phyloP scores from a whole-genome alignment of 1,140 invertebrate species.

The Orius laevigatus region DNA sequence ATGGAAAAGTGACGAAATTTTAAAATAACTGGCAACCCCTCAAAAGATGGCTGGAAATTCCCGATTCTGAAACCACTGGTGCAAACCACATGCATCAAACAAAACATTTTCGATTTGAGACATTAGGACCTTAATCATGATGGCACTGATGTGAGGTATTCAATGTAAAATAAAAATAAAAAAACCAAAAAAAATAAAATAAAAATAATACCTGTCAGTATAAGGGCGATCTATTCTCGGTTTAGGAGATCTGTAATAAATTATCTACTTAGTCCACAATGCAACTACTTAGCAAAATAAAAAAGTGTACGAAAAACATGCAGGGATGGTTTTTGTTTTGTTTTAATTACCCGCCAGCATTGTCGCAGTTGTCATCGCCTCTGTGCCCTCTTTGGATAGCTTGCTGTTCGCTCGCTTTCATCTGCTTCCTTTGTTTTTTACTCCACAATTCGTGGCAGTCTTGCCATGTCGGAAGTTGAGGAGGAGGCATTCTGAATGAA shows the following conservation, averaged over 20 bases:
- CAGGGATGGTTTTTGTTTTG: not conserved
- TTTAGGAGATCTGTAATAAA: conserved; percentile 21
- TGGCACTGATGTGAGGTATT: not conserved
- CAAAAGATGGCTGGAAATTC: too few species aligned
- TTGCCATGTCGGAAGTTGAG: conserved; percentile 82
- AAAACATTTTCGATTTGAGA: too few species aligned
- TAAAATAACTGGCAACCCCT: too few species aligned
- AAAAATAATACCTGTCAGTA: conserved; percentile 20
- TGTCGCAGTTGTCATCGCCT: not conserved
- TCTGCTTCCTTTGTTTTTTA: conserved; percentile 70
- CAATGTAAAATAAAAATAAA: conserved; percentile 11
- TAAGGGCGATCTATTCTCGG: conserved; percentile 9
- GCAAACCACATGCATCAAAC: too few species aligned
- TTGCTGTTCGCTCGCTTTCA: conserved; percentile 42
- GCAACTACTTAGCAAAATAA: conserved; percentile 1
- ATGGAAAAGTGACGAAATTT: too few species aligned
- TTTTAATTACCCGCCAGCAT: conserved; percentile 1
- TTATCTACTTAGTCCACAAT: conserved; percentile 10
- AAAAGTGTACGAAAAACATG: conserved; percentile 6
- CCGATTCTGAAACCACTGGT: too few species aligned
- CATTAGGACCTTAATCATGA: not conserved
- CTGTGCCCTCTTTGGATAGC: conserved; percentile 5
- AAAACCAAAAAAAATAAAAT: conserved; percentile 8
- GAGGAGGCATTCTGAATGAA: conserved; percentile 54
- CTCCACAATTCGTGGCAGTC: conserved; percentile 99